Base-by-base conservation (phyloP, 2,888 invertebrate genomes). In the Callosobruchus maculatus region DNA sequence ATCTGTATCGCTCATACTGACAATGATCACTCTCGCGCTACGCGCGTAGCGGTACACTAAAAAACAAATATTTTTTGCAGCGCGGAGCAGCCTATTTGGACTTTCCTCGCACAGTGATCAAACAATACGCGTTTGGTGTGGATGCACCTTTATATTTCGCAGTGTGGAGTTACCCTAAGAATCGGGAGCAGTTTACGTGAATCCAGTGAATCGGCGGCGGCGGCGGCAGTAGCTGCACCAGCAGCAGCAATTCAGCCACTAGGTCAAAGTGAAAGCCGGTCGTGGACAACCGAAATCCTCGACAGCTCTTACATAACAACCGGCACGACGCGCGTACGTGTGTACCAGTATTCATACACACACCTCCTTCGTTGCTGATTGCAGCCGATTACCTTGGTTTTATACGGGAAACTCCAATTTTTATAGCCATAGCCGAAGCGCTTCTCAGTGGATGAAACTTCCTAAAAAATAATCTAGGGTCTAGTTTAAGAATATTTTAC, bases 251-350 rank as follows among this genome's bases (percentile, higher is more conserved):
- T 9, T 77, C 74, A 75, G 75, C 74, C 78, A 79, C 75, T 78
- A 76, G 78, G 80, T 80, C 78, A 79, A 76, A 80, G 80, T 80
- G 80, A 80, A 80, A 80, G 80, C 78, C 78, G 77, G 78, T 77
- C 78, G 77, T 74, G 76, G 72, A 77, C 77, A 78, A 78, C 78
- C 79, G 77, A 80, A 79, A 78, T 79, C 77, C 77, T 75, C 71
- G 49, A 13, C 49, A 49, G 49, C 49, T 49, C 49, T 49, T 49
- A 49, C 49, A 49, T 49, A 49, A 49, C 49, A 49, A 49, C 49
- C 49, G 49, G 49, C 49, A 13, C 18, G 49, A 18, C 49, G 18
- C 49, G 26, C 49, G 18, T 49, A 49, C 13, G 49, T 49, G 49
- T 13, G 18, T 49, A 49, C 18, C 13, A 18, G 49, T 13, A n/a